Base-by-base conservation (phyloP, 2,888 invertebrate genomes). In the Tiliacea citrago region DNA sequence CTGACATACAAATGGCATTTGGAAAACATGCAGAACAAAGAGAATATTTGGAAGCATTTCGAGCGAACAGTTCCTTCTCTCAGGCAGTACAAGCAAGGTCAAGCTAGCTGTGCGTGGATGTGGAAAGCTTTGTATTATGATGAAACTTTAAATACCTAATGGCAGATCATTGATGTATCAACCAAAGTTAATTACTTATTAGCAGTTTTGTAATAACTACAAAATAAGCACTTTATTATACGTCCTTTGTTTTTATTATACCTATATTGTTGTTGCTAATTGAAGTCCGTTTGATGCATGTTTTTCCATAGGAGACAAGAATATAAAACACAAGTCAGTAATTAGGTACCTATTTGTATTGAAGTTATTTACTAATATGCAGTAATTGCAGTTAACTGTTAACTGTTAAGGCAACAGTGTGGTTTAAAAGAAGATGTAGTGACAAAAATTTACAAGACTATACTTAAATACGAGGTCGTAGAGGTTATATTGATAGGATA, bases 1-100 rank as follows among this genome's bases (percentile, higher is more conserved):
- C 88, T 92, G 92, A 90, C 93, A 92, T 92, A 92, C 92, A 92
- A 92, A 90, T 92, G 93, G 89, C 91, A 94, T 94, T 94, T 93
- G 88, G 90, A 90, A 91, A 92, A 91, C 89, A 88, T 87, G 77
- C 79, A 78, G 85, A 91, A 93, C 92, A 93, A 93, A 94, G 93
- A 92, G 87, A 91, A 91, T 91, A 92, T 91, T 90, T 89, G 86
- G 87, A 91, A 89, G 89, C 85, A 89, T 92, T 92, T 92, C 80
- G 83, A 90, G 84, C 86, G 81, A 84, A 84, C 86, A 89, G 90
- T 91, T 92, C 91, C 90, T 91, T 92, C 90, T 91, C 89, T 88
- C 83, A 82, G 81, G 81, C 76, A 79, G 82, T 78, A 84, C 77
- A n/a, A 76, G 82, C 91, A 93, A 94, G 94, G 94, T 89, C 91